phyloP scores from a whole-genome alignment of 2,888 invertebrate genomes.

The Sisyra nigra region DNA sequence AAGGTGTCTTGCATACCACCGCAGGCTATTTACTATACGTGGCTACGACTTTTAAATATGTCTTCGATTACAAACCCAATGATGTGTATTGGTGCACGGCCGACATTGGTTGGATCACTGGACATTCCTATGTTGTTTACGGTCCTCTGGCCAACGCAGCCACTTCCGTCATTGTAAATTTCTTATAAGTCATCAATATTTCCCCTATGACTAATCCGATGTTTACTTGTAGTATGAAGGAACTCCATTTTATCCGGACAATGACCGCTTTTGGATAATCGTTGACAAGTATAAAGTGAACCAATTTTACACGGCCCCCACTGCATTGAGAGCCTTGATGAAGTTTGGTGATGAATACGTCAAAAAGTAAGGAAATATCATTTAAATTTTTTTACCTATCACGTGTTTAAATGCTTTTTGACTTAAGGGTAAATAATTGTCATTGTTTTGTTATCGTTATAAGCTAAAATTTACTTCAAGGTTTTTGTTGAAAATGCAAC shows the following conservation, averaged over 20 bases:
- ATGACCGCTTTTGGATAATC: conserved; percentile 86
- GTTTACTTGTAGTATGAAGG: conserved; percentile 71
- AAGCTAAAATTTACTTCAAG: too few species aligned
- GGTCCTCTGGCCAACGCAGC: conserved; percentile 89
- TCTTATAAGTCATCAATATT: background rate
- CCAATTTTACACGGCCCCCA: conserved; percentile 98
- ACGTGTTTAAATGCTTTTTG: too few species aligned
- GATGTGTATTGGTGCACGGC: conserved; percentile 91
- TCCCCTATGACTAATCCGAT: conserved; percentile 1
- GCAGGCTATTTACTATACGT: conserved; percentile 91
- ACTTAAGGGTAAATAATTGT: too few species aligned
- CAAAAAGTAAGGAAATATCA: conserved; percentile 39
- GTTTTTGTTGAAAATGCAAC: too few species aligned
- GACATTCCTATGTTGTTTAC: conserved; percentile 85
- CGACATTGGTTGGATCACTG: conserved; percentile 94
- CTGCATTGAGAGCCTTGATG: conserved; percentile 91
- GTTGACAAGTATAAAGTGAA: conserved; percentile 87
- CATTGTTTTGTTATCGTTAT: too few species aligned
- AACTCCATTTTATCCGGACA: conserved; percentile 86
- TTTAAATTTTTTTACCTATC: too few species aligned
- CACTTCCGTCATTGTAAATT: conserved; percentile 79
- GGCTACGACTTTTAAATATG: conserved; percentile 87
- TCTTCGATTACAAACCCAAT: conserved; percentile 77
- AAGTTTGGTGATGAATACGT: conserved; percentile 82
- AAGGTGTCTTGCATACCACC: conserved; percentile 91